Base-by-base conservation (phyloP, 2,113 vertebrate species). In the Melospiza melodia region DNA sequence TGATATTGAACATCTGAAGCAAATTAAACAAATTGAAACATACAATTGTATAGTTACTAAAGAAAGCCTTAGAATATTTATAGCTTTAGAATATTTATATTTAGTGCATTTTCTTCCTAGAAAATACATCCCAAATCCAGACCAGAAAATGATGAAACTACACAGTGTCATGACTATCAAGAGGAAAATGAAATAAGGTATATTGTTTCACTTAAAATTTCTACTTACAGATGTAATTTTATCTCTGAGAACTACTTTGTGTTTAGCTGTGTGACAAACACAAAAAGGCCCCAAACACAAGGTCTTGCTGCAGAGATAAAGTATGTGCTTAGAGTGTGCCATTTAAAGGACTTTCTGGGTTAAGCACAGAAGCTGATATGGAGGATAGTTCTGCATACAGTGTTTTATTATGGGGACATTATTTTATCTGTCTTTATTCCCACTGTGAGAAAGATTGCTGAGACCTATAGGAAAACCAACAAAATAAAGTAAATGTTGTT, bases 111-210 rank as follows among this genome's bases (percentile, higher is more conserved):
- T 95, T 94, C 62, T 94, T 95, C 44, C 61, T 93, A 98, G 98
- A 98, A 98, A 98, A 98, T 91, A 90, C 98, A 98, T 95, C 95
- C 97, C 69, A 98, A 92, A 97, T 96, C 95, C 92, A 97, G 97
- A 94, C 92, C 97, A 93, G 81, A 96, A 96, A 96, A 87, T 88
- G 90, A 52, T 96, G 97, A 97, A 94, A 96, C 95, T 87, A 96
- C 92, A 74, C 96, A 97, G 75, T 97, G 94, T 96, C 97, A 93
- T 91, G 97, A 87, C 72, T 94, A 86, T 87, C 97, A 97, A 98
- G 98, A 98, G 48, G 98, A 98, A 96, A 98, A 98, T 95, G 98
- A 98, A 87, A 98, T 98, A 98, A 98, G 98, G 98, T 98, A 98
- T 84, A 82, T 84, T 80, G 4, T 79, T 94, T 82, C 65, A 62